Base-by-base conservation (phyloP, 2,888 invertebrate species). In the Seladonia tumulorum region DNA sequence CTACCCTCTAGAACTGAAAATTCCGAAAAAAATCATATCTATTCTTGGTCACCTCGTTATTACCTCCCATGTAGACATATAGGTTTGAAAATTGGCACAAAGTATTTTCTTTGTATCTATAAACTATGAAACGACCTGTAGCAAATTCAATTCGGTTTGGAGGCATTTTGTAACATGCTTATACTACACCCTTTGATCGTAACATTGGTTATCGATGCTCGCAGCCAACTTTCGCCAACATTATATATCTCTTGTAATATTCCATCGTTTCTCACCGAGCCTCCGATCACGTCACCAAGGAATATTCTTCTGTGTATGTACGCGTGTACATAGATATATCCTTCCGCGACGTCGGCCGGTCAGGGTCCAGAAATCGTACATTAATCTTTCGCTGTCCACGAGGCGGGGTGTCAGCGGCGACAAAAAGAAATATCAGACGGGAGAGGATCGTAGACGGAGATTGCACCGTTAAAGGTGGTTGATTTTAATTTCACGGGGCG, bases 401-500 rank as follows among this genome's bases (percentile, higher is more conserved):
- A 14, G 42, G 42, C 53, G 2, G n/a, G 42, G 42, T 70, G 77
- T 57, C 70, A 53, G 77, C 68, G 68, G 68, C 77, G 77, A 42
- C 72, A 72, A 53, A 73, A 49, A 53, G 72, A 63, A 66, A 39
- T 29, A 47, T 42, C 29, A 63, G 47, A 63, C 18, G 29, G 14
- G 70, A 71, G 63, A 71, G 72, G n/a, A 70, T 63, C 63, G 74
- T 75, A 91, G 92, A 92, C 91, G 91, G 93, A 94, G 93, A 94
- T 93, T 93, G 93, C 92, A 83, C 91, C 92, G 94, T 93, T 93
- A 91, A 92, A 94, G 93, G 92, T 94, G 94, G 94, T 94, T 94
- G 94, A 94, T 94, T 94, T 95, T 94, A 94, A 95, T 95, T 95
- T 94, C 94, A 94, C 94, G 94, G 94, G 92, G 93, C 92, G 91